A percentile compares a stretch with the other conserved stretches of the same genome.
phyloP scores from a whole-genome alignment of 2,888 invertebrate genomes.

The Pristionchus maxplancki region DNA sequence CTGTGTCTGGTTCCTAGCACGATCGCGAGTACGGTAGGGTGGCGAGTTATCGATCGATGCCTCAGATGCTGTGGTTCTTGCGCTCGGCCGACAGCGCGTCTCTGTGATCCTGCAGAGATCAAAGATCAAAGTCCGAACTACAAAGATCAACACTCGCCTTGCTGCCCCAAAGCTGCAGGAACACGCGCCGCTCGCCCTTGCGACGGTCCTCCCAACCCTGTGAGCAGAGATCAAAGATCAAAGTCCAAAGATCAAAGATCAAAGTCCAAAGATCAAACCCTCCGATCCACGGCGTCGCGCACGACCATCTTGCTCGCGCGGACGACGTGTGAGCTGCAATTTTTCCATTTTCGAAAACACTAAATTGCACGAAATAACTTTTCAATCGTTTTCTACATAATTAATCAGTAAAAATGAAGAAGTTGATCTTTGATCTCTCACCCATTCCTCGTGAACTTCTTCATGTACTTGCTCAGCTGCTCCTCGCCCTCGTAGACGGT shows the following conservation, averaged over 20 bases:
- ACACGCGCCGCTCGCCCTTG: conserved; percentile 42
- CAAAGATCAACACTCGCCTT: conserved; percentile 22
- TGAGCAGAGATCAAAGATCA: conserved; percentile 20
- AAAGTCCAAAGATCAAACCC: conserved; percentile 8
- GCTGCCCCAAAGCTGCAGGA: conserved; percentile 50
- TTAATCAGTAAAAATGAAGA: no score
- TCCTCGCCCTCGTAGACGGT: conserved; percentile 17
- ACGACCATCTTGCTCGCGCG: conserved; percentile 46
- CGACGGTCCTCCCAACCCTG: conserved; percentile 48
- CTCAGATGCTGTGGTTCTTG: background rate
- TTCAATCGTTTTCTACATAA: no score
- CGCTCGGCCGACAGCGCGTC: conserved; percentile 37
- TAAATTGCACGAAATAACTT: no score
- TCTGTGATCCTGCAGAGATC: conserved; percentile 27
- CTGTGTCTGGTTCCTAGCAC: background rate
- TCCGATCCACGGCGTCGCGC: conserved; percentile 18
- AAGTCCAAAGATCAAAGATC: background rate
- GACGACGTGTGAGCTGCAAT: conserved; percentile 3
- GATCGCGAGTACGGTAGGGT: background rate
- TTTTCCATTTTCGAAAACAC: background rate
- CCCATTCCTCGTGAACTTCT: conserved; percentile 34
- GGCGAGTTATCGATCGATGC: background rate
- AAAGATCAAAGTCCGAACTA: background rate
- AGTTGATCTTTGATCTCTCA: background rate
- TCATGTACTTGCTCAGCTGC: conserved; percentile 13